Evolutionary conservation across 2,888 invertebrate genomes (phyloP).

Genomic region (Cancer borealis): DNA sequence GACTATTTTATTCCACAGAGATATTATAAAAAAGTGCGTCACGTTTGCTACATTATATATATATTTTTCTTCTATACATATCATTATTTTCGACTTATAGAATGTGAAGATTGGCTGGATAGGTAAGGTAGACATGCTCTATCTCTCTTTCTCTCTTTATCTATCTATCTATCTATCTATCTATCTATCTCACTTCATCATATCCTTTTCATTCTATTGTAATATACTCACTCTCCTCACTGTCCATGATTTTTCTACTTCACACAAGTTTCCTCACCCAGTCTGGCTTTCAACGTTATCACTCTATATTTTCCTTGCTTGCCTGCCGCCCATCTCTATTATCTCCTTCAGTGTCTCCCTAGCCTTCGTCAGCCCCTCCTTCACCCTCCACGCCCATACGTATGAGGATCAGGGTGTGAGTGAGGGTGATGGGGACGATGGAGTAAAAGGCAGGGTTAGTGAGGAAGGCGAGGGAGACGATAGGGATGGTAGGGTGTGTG

Average conservation of each 20-base stretch:
- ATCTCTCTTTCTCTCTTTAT: slow-evolving; percentile 41
- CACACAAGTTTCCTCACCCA: not conserved
- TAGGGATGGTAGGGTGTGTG: not conserved
- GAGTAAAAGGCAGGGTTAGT: not conserved
- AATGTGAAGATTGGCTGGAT: not conserved
- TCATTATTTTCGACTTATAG: too few species aligned
- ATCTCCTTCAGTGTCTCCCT: slow-evolving; percentile 9
- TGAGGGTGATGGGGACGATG: slow-evolving; percentile 15
- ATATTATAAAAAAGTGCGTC: too few species aligned
- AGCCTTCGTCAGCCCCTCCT: not conserved
- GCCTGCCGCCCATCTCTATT: not conserved
- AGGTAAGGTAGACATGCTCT: not conserved
- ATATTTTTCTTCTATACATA: too few species aligned
- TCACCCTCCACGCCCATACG: not conserved
- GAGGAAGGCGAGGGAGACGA: not conserved
- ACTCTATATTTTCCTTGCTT: not conserved
- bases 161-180: slow-evolving; percentile 39
- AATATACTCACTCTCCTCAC: not conserved
- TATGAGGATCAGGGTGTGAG: slow-evolving; percentile 18
- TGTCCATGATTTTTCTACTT: not conserved
- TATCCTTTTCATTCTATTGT: too few species aligned
- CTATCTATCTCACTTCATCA: slow-evolving; percentile 8
- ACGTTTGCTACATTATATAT: too few species aligned
- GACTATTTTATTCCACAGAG: too few species aligned
- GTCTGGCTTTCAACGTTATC: slow-evolving; percentile 21